Conservation (phyloP, 37 sponge, comb jelly and placozoan species). For the Theonella swinhoei region DNA sequence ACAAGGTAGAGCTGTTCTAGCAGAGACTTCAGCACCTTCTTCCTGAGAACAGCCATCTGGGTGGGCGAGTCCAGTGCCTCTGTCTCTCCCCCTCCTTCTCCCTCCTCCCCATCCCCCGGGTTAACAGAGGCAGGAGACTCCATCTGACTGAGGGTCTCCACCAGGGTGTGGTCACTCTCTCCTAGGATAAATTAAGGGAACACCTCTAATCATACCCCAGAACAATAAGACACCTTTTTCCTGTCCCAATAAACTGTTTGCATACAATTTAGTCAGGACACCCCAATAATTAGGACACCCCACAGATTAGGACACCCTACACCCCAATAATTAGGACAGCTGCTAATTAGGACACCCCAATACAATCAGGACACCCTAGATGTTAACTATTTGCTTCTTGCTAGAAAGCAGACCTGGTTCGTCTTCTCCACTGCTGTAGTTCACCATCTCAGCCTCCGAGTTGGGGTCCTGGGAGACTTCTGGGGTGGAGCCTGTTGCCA, state of each 20-base stretch:
- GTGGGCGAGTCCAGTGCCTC: not conserved
- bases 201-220: no score
- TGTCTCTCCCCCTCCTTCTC: not conserved
- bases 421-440: constrained; percentile 70
- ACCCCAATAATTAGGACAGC: no score
- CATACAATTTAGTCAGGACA: no score
- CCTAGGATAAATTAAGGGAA: no score
- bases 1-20: constrained; percentile 34
- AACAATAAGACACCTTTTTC: no score
- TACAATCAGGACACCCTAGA: no score
- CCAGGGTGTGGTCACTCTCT: not conserved
- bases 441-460: constrained; percentile 53
- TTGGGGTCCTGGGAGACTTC: not conserved
- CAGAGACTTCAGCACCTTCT: constrained; percentile 47
- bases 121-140: not conserved
- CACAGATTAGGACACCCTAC: no score
- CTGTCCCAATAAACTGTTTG: no score
- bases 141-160: constrained; percentile 31
- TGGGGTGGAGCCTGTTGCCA: not conserved
- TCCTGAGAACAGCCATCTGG: constrained; percentile 27
- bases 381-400: no score
- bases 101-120: not conserved
- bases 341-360: no score
- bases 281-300: no score
- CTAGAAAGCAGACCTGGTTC: constrained; percentile 60